Base-by-base conservation (phyloP, 2,113 vertebrate species). In the Oceanodroma tethys region DNA sequence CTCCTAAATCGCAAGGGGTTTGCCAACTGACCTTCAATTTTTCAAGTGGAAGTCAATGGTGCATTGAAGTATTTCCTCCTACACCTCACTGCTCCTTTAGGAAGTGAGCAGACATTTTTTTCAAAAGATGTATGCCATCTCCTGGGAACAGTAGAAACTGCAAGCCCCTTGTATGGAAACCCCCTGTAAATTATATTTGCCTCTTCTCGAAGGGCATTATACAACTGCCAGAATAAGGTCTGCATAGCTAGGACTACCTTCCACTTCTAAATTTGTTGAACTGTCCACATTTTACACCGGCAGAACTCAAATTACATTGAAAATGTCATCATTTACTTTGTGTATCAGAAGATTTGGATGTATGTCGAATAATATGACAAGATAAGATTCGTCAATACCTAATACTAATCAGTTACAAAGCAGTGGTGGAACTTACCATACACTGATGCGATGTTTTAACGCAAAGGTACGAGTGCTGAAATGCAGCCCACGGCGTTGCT, bases 101-200 rank as follows among this genome's bases (percentile, higher is more conserved):
- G 53, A 94, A 91, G 58, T 42, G 53, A 75, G 32, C 55, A 43
- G 63, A 86, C 34, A 20, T 86, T 94, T 91, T 95, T 95, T 88
- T 92, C 97, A 94, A 95, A 95, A 92, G 90, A 85, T 85, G 88
- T 92, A 43, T 53, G 93, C 96, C 96, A 94, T 86, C 96, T 97
- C 94, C 97, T 81, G 96, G 97, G 89, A 91, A 62, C 85, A 70
- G 11, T 22, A n/a, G 95, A 95, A 96, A 97, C 75, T 96, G 96
- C 96, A 96, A 13, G 16, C 38, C 36, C 23, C 52, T 17, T 15
- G 10, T 3, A 42, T 5, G 30, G 40, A 86, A 92, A 29, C 13
- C 55, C 27, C 20, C 14, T 20, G n/a, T 22, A 58, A 66, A 34
- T 58, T 73, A 5, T 16, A n/a, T 74, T 84, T 71, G 29, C 45